Conservation (phyloP, 2,797 vertebrate genomes). For the Benthosema pterotum region DNA sequence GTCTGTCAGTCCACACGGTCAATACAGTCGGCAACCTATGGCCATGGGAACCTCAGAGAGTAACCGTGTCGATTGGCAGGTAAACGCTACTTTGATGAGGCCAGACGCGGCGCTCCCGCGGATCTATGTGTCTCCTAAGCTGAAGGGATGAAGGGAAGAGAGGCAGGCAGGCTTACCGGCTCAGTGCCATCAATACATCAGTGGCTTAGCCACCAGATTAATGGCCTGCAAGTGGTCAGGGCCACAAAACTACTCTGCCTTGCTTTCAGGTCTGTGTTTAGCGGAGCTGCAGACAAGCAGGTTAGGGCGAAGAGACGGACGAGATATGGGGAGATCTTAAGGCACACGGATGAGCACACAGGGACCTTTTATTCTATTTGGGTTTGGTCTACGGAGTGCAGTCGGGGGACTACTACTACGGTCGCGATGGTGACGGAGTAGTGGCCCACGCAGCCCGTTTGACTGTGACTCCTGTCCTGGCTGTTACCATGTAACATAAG, state of each 20-base stretch:
- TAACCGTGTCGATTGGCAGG: constrained; percentile 52
- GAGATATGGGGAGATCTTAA: constrained; percentile 49
- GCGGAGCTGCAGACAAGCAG: constrained; percentile 61
- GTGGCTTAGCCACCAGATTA: constrained; percentile 82
- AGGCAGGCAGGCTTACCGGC: constrained; percentile 74
- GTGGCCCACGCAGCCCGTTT: constrained; percentile 50
- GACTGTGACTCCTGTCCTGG: constrained; percentile 36
- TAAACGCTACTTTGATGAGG: constrained; percentile 63
- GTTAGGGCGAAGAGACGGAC: constrained; percentile 61
- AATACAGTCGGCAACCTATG: constrained; percentile 29
- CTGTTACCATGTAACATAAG: constrained; percentile 24
- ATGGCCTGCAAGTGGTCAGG: constrained; percentile 74
- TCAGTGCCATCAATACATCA: constrained; percentile 80
- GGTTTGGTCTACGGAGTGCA: constrained; percentile 67
- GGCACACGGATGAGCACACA: constrained; percentile 61
- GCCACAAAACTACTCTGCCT: constrained; percentile 75
- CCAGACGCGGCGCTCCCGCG: constrained; percentile 55
- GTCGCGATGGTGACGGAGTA: constrained; percentile 60
- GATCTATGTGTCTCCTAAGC: constrained; percentile 66
- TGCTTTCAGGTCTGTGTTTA: constrained; percentile 69
- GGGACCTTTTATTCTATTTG: constrained; percentile 67
- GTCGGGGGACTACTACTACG: constrained; percentile 67
- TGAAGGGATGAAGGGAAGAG: constrained; percentile 66
- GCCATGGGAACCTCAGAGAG: constrained; percentile 40
- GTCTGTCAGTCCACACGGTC: background rate